Conservation (phyloP, 2,797 vertebrate genomes). For the Notoglanidium macrostoma region DNA sequence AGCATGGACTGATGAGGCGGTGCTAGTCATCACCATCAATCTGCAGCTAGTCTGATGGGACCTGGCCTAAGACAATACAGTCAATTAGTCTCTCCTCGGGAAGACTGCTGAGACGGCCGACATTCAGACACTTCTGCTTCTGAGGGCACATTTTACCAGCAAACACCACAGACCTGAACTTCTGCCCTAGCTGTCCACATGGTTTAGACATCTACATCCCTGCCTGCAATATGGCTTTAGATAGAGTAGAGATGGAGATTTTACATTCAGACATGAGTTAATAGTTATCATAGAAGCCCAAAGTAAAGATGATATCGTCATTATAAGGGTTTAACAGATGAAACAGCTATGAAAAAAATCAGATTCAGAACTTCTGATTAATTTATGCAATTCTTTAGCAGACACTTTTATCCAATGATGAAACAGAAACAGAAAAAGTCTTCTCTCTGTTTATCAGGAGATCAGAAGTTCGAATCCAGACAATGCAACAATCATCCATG, state of each 20-base stretch:
- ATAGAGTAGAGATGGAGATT: not conserved
- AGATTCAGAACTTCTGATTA: not conserved
- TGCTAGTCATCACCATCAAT: conserved; percentile 72
- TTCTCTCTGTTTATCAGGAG: not conserved
- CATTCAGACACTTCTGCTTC: conserved; percentile 77
- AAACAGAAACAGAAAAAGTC: not conserved
- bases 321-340: not conserved
- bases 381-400: not conserved
- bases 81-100: conserved; percentile 76
- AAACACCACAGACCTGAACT: conserved; percentile 26
- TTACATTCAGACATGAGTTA: not conserved
- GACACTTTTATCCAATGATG: not conserved
- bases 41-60: conserved; percentile 68
- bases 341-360: no score
- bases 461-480: not conserved
- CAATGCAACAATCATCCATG: not conserved
- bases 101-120: conserved; percentile 76
- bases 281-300: not conserved
- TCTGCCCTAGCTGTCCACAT: conserved; percentile 15
- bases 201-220: not conserved
- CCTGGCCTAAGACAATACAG: conserved; percentile 68
- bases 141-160: conserved; percentile 67
- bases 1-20: conserved; percentile 71
- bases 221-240: not conserved
- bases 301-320: no score